Evolutionary conservation across 2,113 vertebrate species (phyloP), one percentile per base, ranked within the genome.

Genomic region (Aythya baeri): DNA sequence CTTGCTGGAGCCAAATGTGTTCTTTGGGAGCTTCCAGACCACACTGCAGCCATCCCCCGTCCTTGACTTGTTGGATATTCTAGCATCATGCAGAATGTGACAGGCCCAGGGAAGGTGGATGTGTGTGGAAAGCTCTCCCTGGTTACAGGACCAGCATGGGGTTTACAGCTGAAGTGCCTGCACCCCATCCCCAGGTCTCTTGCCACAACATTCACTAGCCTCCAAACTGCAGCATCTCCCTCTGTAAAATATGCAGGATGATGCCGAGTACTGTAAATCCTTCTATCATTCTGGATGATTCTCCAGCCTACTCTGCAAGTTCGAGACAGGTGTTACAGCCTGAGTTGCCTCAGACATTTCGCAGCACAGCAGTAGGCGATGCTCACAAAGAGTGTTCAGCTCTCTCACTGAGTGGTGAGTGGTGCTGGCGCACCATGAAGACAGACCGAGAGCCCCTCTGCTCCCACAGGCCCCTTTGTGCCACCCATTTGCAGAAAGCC

Each of bases 351-450:
- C 1, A n/a, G n/a, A 8, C 6, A 4, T 13, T 12, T 20, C 0
- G 2, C 41, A 11, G 76, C 36, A 1, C 0, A 11, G 32, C 43
- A 7, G 68, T 43, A 17, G 21, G 32, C 17, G 4, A 0, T 1
- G 21, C 49, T 26, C 41, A 4, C 66, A 13, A 7, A 14, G 11
- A 11, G 16, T 1, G 5, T 8, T 6, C 26, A 6, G 32, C 44
- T 12, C 61, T 6, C 34, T 4, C 16, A 32, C 36, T 38, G 5
- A 38, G 55, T 34, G 34, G 34, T 34, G 34, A 34, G 34, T 34
- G 34, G 34, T 22, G 9, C 27, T 36, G 4, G 32, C 0, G 23
- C 43, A 3, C 27, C 1, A 1, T 6, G 26, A 13, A 5, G 22
- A 27, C 8, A 10, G 70, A 1, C 32, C 21, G 7, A 80, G 12